These are phyloP conservation scores for Brachymystax lenok DNA, from an alignment of 2,797 vertebrate species.

Conservation along the genomic window DNA sequence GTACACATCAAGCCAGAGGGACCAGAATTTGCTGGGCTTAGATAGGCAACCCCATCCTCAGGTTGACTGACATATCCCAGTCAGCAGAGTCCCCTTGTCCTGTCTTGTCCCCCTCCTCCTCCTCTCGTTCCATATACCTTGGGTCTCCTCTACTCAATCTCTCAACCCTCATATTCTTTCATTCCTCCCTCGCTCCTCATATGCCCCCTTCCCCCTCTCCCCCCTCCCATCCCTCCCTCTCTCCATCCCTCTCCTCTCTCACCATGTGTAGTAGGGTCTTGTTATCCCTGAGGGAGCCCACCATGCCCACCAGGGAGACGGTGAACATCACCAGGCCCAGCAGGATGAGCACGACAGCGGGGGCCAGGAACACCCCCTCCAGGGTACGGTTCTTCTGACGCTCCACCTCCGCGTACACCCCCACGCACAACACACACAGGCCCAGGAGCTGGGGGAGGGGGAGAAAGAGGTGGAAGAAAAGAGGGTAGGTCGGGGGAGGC, in stretches of 20 bases:
- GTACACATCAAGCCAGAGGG: not conserved
- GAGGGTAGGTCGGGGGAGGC: no score
- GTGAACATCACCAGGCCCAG: slow-evolving; percentile 87
- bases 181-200: not conserved
- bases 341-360: slow-evolving; percentile 86
- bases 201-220: not conserved
- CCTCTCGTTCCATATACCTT: no score
- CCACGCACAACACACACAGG: slow-evolving; percentile 83
- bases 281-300: slow-evolving; percentile 89
- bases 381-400: slow-evolving; percentile 86
- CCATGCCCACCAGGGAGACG: slow-evolving; percentile 86
- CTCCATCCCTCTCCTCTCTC: slow-evolving; percentile 34
- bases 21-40: not conserved
- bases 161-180: no score
- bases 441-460: slow-evolving; percentile 78
- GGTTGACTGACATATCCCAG: not conserved
- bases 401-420: slow-evolving; percentile 89
- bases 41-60: not conserved
- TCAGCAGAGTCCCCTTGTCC: not conserved
- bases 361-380: slow-evolving; percentile 89
- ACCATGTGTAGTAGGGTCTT: slow-evolving; percentile 85
- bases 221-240: not conserved
- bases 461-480: no score
- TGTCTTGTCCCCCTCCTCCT: no score
- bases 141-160: no score